phyloP scores from a whole-genome alignment of 2,888 invertebrate genomes.

The Ornithoptera alexandrae region DNA sequence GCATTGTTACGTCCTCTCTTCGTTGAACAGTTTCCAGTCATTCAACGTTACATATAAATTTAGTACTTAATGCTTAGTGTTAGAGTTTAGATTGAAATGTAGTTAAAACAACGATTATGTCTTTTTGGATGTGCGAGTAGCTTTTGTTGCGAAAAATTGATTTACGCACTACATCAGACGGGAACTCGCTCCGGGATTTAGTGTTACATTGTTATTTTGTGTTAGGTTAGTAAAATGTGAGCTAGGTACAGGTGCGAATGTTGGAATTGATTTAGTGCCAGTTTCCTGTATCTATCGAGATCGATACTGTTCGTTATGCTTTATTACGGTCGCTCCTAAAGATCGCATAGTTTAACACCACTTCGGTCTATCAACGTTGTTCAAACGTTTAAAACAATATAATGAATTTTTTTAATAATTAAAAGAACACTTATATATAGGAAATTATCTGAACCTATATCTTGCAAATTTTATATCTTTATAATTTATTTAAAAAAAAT shows the following conservation, averaged over 20 bases:
- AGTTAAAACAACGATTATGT: conserved; percentile 33
- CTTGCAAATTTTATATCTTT: too few relatives aligned
- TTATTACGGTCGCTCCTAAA: conserved; percentile 11
- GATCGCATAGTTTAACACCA: conserved; percentile 4
- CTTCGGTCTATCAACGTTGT: not conserved
- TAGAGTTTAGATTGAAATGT: conserved; percentile 5
- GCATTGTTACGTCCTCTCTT: conserved; percentile 57
- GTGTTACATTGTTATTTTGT: conserved; percentile 50
- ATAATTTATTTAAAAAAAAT: too few relatives aligned
- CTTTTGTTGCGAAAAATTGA: conserved; percentile 78
- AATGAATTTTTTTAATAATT: too few relatives aligned
- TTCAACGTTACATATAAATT: conserved; percentile 6
- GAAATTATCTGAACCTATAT: too few relatives aligned
- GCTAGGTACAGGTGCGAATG: conserved; percentile 36
- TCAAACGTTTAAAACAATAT: not conserved
- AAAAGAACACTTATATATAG: too few relatives aligned
- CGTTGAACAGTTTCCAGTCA: conserved; percentile 8
- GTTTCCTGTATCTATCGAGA: conserved; percentile 23
- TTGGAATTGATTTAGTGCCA: conserved; percentile 26
- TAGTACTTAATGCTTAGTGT: not conserved
- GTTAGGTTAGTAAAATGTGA: conserved; percentile 44
- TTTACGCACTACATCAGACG: conserved; percentile 74
- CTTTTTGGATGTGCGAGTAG: conserved; percentile 21
- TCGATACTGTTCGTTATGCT: conserved; percentile 23
- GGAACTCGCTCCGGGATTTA: conserved; percentile 45